These are phyloP conservation scores for Apis cerana DNA, from an alignment of 1,140 invertebrate species.

Conservation along the genomic window DNA sequence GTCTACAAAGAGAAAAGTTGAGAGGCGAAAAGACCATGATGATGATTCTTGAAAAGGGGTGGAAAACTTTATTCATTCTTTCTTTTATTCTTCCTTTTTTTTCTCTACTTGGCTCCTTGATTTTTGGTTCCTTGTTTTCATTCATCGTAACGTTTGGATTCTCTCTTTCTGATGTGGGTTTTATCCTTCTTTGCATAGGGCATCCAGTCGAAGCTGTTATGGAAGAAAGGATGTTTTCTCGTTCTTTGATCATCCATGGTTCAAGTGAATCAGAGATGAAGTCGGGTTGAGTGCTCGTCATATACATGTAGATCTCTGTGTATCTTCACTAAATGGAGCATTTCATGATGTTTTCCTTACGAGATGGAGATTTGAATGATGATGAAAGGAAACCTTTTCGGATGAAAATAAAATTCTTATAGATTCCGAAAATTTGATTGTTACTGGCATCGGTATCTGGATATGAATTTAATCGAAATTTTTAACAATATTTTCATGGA, in stretches of 20 bases:
- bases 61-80: not conserved
- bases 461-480: no score
- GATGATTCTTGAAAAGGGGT: slow-evolving; percentile 38
- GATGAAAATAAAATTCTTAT: not conserved
- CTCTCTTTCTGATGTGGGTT: not conserved
- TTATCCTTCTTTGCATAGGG: slow-evolving; percentile 1
- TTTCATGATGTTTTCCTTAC: slow-evolving; percentile 20
- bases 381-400: not conserved
- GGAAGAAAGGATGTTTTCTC: slow-evolving; percentile 39
- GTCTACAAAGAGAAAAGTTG: slow-evolving; percentile 62
- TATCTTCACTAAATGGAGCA: not conserved
- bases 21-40: not conserved
- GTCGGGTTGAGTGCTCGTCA: not conserved
- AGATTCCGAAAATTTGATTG: no score
- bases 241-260: slow-evolving; percentile 58
- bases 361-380: not conserved
- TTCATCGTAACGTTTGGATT: not conserved
- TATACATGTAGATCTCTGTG: not conserved
- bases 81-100: not conserved
- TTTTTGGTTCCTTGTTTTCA: slow-evolving; percentile 1
- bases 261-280: slow-evolving; percentile 60
- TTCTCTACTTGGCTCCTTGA: no score
- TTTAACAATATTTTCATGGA: no score
- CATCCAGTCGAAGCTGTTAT: not conserved
- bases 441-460: no score